These are phyloP conservation scores for Valencia hispanica DNA, from an alignment of 2,797 vertebrate species.

Conservation along the genomic window DNA sequence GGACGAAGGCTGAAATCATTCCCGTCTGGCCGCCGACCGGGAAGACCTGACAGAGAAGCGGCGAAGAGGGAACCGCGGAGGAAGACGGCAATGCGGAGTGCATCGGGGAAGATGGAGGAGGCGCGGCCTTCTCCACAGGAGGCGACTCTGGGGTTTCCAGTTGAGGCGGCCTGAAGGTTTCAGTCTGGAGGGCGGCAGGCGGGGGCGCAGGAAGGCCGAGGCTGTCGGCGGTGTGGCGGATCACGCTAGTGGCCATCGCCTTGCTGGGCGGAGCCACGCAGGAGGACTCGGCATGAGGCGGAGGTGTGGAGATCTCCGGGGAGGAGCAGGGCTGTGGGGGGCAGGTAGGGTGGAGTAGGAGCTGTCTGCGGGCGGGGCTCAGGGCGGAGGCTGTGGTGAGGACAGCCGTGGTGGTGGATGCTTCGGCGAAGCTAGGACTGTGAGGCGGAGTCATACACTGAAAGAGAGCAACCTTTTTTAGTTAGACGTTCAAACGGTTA, in stretches of 20 bases:
- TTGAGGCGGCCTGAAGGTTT: conserved; percentile 6
- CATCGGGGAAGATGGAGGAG: conserved; percentile 39
- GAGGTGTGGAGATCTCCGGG: conserved; percentile 50
- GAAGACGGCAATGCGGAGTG: conserved; percentile 47
- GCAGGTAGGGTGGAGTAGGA: conserved; percentile 39
- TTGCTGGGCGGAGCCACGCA: conserved; percentile 64
- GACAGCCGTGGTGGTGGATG: conserved; percentile 17
- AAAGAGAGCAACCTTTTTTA: too few relatives aligned
- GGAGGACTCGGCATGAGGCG: conserved; percentile 45
- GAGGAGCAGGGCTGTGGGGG: conserved; percentile 13
- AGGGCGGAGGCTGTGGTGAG: conserved; percentile 26
- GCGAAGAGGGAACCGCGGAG: conserved; percentile 72
- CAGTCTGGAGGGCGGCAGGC: conserved; percentile 25
- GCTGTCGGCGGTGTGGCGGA: conserved; percentile 87
- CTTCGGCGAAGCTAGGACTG: conserved; percentile 76
- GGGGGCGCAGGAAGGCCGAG: conserved; percentile 46
- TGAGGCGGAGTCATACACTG: conserved; percentile 98
- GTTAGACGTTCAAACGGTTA: too few relatives aligned
- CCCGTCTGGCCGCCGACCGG: conserved; percentile 83
- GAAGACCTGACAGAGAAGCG: conserved; percentile 92
- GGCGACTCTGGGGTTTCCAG: not conserved
- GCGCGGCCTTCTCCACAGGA: conserved; percentile 45
- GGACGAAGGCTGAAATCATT: conserved; percentile 88
- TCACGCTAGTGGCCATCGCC: conserved; percentile 89
- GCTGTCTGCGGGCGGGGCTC: conserved; percentile 46